Evolutionary conservation across 1,140 invertebrate genomes (phyloP).

Genomic region (Atta colombica): DNA sequence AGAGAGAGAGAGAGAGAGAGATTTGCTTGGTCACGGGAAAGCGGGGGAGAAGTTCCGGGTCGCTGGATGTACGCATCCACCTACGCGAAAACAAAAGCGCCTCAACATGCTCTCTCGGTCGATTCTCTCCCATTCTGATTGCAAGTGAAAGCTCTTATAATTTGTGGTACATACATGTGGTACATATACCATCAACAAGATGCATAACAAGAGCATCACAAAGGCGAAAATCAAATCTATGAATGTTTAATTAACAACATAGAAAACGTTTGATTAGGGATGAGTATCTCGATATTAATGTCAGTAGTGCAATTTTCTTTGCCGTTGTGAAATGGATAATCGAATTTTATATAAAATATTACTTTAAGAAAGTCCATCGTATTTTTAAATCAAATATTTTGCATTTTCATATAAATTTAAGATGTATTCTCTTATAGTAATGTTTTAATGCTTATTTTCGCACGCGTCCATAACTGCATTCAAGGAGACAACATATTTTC

Average conservation of each 20-base stretch:
- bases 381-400: background rate
- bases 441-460: constrained; percentile 5
- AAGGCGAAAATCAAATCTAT: background rate
- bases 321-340: background rate
- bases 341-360: background rate
- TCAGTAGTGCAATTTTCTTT: background rate
- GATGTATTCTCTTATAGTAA: background rate
- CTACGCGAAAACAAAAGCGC: constrained; percentile 64
- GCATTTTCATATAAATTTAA: background rate
- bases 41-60: constrained; percentile 58
- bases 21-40: constrained; percentile 44
- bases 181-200: constrained; percentile 9
- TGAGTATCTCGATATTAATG: background rate
- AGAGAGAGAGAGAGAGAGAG: constrained; percentile 35
- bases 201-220: constrained; percentile 2
- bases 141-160: constrained; percentile 43
- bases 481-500: constrained; percentile 44
- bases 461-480: constrained; percentile 2
- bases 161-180: constrained; percentile 3
- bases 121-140: constrained; percentile 15
- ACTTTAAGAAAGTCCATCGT: background rate
- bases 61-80: constrained; percentile 52
- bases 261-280: constrained; percentile 20
- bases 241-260: constrained; percentile 23
- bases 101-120: background rate